Evolutionary conservation across 2,113 vertebrate species (phyloP).

Genomic region (Ophiodon elongatus): DNA sequence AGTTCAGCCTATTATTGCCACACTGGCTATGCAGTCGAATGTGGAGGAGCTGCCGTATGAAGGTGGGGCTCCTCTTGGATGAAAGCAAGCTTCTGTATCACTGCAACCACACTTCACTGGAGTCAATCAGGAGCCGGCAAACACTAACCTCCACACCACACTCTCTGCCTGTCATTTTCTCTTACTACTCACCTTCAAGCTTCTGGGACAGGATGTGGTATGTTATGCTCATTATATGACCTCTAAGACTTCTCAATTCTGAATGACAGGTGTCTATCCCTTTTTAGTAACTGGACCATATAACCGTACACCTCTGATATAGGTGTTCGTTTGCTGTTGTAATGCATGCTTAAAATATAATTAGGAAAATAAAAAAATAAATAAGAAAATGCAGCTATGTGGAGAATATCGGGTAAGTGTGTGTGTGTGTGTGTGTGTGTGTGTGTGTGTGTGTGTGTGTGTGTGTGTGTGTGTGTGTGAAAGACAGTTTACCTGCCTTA

Average conservation of each 20-base stretch:
- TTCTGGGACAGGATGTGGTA: neutral
- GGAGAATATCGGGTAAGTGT: neutral
- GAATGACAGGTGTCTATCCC: slow-evolving; percentile 1
- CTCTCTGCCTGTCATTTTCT: slow-evolving; percentile 1
- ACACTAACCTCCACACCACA: neutral
- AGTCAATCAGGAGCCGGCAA: slow-evolving; percentile 12
- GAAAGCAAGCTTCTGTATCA: slow-evolving; percentile 16
- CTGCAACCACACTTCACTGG: slow-evolving; percentile 12
- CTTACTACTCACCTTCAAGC: slow-evolving; percentile 1
- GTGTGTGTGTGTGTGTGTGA: too few relatives aligned
- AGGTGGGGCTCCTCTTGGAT: neutral
- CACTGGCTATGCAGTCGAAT: neutral
- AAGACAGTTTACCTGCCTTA: neutral
- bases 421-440: too few relatives aligned
- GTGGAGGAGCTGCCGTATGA: neutral
- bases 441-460: too few relatives aligned
- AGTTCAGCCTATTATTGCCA: slow-evolving; percentile 9
- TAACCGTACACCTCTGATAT: neutral
- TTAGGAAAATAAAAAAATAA: neutral
- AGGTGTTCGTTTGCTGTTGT: neutral
- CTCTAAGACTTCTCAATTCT: too few relatives aligned
- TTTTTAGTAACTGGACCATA: neutral
- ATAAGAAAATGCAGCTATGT: neutral
- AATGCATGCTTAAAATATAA: neutral
- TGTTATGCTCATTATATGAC: slow-evolving; percentile 4